Percentiles rank a stretch among this genome's conserved stretches.
Evolutionary conservation across 2,113 vertebrate species (phyloP).

Genomic region (Rhinolophus sinicus): DNA sequence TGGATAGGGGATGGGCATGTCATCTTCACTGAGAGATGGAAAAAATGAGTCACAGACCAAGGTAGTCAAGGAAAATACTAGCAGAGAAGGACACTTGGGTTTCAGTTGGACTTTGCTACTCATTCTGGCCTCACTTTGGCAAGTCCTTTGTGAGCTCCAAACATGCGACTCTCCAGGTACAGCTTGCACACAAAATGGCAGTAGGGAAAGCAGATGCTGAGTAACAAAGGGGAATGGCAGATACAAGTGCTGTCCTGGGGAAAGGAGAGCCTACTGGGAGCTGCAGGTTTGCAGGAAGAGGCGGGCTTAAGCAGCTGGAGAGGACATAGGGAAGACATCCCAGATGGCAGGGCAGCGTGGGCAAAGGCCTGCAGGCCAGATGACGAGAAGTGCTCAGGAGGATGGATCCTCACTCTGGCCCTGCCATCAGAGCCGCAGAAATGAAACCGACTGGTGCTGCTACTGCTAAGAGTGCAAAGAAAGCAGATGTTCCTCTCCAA

Average conservation of each 20-base stretch:
- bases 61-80: background rate
- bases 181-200: background rate
- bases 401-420: background rate
- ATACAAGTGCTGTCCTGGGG: background rate
- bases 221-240: background rate
- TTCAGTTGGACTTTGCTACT: background rate
- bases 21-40: background rate
- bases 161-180: background rate
- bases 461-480: background rate
- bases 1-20: background rate
- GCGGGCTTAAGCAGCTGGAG: background rate
- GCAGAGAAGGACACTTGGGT: background rate
- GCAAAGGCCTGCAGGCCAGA: background rate
- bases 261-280: background rate
- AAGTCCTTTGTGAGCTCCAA: background rate
- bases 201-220: background rate
- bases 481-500: conserved; percentile 68
- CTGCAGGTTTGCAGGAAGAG: background rate
- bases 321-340: background rate
- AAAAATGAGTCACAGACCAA: background rate
- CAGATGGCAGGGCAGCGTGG: background rate
- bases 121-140: background rate
- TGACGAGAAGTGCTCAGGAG: background rate
- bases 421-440: background rate
- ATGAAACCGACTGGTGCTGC: background rate